Percentiles rank a stretch among this genome's conserved stretches.
phyloP scores from a whole-genome alignment of 2,797 vertebrate species.

The Pelodytes ibericus region DNA sequence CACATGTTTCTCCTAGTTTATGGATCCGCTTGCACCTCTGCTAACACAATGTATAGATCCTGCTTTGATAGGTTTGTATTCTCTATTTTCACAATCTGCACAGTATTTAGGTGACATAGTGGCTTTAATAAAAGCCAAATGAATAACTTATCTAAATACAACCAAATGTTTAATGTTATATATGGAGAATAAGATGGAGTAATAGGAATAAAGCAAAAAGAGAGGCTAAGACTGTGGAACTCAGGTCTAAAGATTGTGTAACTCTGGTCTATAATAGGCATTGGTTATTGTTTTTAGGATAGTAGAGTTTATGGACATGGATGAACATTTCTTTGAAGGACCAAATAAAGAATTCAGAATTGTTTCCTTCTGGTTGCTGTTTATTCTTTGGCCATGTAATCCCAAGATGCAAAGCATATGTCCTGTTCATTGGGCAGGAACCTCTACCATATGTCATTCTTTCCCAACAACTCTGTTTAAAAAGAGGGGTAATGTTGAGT shows the following conservation, averaged over 20 bases:
- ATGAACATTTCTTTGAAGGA: constrained; percentile 25
- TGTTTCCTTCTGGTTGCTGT: constrained; percentile 9
- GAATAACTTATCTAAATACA: too few species aligned
- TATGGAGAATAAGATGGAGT: too few species aligned
- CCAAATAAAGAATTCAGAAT: constrained; percentile 29
- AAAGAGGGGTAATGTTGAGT: constrained; percentile 36
- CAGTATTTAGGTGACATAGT: too few species aligned
- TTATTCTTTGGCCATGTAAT: constrained; percentile 11
- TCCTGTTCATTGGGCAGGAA: constrained; percentile 17
- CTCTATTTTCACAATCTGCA: too few species aligned
- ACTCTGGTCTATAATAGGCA: not conserved
- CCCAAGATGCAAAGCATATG: constrained; percentile 47
- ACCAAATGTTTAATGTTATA: too few species aligned
- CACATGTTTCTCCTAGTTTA: too few species aligned
- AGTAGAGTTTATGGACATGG: not conserved
- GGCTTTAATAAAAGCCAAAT: too few species aligned
- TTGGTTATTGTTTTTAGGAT: not conserved
- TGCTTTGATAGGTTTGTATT: too few species aligned
- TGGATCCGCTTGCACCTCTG: too few species aligned
- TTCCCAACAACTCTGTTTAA: not conserved
- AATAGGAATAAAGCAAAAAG: too few species aligned
- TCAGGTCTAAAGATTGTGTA: not conserved
- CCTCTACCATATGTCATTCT: constrained; percentile 36
- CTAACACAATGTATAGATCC: too few species aligned
- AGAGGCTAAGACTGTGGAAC: too few species aligned